These are phyloP conservation scores for Ochropacha duplaris DNA, from an alignment of 2,888 invertebrate species.

Conservation along the genomic window DNA sequence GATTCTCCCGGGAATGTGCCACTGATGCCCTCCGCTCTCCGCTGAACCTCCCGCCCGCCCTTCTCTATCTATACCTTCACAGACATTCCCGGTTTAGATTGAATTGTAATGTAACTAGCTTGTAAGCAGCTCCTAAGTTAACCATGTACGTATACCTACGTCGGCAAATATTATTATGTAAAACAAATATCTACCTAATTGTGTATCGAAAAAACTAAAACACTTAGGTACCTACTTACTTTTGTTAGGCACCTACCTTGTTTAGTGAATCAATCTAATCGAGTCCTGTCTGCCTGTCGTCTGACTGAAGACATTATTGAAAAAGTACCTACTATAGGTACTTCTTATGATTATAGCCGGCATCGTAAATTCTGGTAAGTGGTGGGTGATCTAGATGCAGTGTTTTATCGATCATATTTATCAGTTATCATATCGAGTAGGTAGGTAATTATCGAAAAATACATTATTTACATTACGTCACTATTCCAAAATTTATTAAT, in stretches of 20 bases:
- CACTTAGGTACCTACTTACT: too few relatives aligned
- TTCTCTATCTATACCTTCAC: slow-evolving; percentile 44
- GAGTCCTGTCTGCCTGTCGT: too few relatives aligned
- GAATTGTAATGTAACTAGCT: slow-evolving; percentile 22
- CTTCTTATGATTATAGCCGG: slow-evolving; percentile 16
- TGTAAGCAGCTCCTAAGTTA: slow-evolving; percentile 4
- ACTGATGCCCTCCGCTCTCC: slow-evolving; percentile 11
- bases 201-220: too few relatives aligned
- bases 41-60: slow-evolving; percentile 9
- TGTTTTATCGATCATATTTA: slow-evolving; percentile 27
- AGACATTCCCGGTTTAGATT: slow-evolving; percentile 58
- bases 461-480: background rate
- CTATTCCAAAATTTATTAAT: background rate
- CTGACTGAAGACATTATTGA: too few relatives aligned
- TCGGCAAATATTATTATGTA: too few relatives aligned
- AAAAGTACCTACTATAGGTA: slow-evolving; percentile 9
- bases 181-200: too few relatives aligned
- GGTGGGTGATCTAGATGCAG: slow-evolving; percentile 11
- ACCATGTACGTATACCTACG: too few relatives aligned
- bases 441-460: background rate
- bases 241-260: too few relatives aligned
- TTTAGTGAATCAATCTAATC: too few relatives aligned
- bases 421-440: slow-evolving; percentile 11
- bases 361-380: slow-evolving; percentile 24
- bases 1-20: slow-evolving; percentile 66